Evolutionary conservation across 2,888 invertebrate species (phyloP), one percentile per base, ranked within the genome.

Genomic region (Liodrosophila aerea): DNA sequence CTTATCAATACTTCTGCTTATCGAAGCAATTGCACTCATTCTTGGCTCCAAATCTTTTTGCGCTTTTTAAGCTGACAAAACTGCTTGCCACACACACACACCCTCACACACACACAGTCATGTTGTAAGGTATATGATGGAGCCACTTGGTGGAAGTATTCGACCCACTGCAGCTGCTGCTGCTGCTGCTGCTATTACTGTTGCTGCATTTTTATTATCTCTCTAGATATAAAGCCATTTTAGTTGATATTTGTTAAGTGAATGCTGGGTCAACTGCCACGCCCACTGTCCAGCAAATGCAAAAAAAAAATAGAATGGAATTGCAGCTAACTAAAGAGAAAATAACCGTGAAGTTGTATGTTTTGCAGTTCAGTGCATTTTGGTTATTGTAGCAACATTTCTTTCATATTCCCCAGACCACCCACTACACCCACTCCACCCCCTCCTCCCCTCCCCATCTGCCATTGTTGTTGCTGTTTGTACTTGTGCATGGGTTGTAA

Each of bases 351-450:
- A 81, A 85, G 77, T 71, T 73, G 64, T 78, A 76, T 66, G 73
- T 81, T 84, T 81, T 81, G 74, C 82, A 85, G 85, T 81, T 81
- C 72, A 76, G 72, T 85, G 84, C 84, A 76, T 76, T 81, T 80
- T 53, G 68, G 71, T 73, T 66, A 76, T 64, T 64, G 75, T 74
- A 56, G 67, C 64, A 61, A 59, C 63, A 64, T 51, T 58, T 75
- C 63, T 65, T 67, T 62, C 71, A 62, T 60, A 71, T 73, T 70
- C 59, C 51, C 51, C 16, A 12, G 9, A 39, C 64, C 29, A 8
- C 39, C 49, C 11, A 34, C n/a, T 3, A 0, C 52, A 11, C 27
- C 11, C 30, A 1, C 1, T 0, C 11, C 36, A 2, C 7, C n/a
- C 2, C 18, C 15, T 3, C 44, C 30, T 1, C 4, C 30, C 7